A percentile compares a stretch with the other conserved stretches of the same genome.
Conservation (phyloP, 2,113 vertebrate genomes). For the Propithecus coquereli region DNA sequence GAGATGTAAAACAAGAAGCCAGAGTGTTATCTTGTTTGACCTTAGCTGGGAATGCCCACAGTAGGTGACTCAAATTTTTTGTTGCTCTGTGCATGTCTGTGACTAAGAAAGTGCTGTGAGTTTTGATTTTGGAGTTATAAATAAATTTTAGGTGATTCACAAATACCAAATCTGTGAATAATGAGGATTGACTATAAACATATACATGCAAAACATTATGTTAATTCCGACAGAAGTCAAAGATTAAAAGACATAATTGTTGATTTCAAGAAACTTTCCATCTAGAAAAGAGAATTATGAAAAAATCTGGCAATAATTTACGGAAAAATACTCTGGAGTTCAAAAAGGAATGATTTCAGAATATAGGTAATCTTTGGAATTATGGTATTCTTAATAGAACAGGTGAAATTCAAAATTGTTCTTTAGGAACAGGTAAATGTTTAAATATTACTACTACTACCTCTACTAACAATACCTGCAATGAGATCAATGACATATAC, state of each 20-base stretch:
- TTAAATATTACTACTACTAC: not conserved
- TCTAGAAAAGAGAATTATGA: not conserved
- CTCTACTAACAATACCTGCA: not conserved
- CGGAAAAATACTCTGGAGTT: not conserved
- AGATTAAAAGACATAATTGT: not conserved
- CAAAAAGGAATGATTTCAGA: not conserved
- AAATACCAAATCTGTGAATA: not conserved
- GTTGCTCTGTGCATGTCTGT: not conserved
- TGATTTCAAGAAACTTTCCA: not conserved
- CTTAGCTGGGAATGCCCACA: not conserved
- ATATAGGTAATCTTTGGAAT: not conserved
- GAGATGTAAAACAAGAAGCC: not conserved
- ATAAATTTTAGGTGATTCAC: not conserved
- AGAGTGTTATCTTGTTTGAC: not conserved
- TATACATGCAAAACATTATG: not conserved
- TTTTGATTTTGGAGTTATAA: not conserved
- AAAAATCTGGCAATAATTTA: not conserved
- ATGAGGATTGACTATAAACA: not conserved
- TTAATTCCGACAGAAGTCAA: not conserved
- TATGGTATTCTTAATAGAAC: not conserved
- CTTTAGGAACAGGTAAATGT: not conserved
- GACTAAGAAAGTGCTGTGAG: not conserved
- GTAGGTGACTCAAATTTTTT: not conserved
- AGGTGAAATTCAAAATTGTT: not conserved
- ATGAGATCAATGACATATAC: not conserved